Conservation (phyloP, 2,797 vertebrate genomes). For the Sternarchorhynchus goeldii region DNA sequence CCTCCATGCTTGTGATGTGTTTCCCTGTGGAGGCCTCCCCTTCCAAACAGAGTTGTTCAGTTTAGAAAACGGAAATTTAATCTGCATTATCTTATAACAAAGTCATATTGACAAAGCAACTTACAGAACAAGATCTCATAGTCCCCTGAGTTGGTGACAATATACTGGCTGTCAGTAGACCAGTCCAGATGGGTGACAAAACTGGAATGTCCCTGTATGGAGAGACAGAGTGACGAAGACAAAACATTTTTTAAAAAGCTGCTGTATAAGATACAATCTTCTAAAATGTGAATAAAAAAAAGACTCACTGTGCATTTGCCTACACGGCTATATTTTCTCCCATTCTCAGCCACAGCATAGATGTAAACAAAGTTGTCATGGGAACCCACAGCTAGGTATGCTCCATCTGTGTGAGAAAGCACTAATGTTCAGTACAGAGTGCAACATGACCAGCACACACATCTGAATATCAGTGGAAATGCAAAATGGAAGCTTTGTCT, state of each 20-base stretch:
- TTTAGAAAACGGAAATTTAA: conserved; percentile 5
- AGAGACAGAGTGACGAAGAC: conserved; percentile 9
- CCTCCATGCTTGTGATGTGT: conserved; percentile 84
- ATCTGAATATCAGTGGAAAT: conserved; percentile 3
- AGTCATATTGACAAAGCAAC: conserved; percentile 49
- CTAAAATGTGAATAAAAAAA: neutral
- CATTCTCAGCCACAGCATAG: conserved; percentile 85
- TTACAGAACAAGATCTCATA: conserved; percentile 92
- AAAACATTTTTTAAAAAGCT: neutral
- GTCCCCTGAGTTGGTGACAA: conserved; percentile 92
- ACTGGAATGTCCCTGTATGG: conserved; percentile 87
- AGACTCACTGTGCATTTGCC: conserved; percentile 87
- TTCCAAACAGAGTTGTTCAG: conserved; percentile 51
- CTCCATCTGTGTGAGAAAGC: conserved; percentile 76
- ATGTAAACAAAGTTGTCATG: conserved; percentile 94
- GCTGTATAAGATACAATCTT: neutral
- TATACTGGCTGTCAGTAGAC: conserved; percentile 82
- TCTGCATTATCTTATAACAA: neutral
- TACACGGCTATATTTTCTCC: conserved; percentile 84
- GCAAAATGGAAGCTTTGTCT: neutral
- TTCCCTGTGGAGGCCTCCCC: conserved; percentile 85
- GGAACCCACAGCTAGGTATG: conserved; percentile 87
- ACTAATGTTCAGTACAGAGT: neutral
- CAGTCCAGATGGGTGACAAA: conserved; percentile 91
- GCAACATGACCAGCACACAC: neutral